Base-by-base conservation (phyloP, 1,140 invertebrate species). In the Parapsyche elsis region DNA sequence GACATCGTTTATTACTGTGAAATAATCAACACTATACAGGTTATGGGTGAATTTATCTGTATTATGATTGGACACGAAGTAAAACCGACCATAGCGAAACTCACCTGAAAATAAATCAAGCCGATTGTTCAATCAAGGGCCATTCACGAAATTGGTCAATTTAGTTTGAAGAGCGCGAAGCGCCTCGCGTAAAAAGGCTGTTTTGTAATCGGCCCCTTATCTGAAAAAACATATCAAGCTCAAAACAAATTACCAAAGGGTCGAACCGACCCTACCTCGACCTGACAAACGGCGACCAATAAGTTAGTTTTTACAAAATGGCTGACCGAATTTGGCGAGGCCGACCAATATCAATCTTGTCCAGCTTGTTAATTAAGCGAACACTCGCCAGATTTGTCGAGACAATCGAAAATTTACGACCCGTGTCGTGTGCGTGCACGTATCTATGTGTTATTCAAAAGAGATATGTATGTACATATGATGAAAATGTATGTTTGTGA, bases 311-410 rank as follows among this genome's bases (percentile, higher is more conserved):
- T 61, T 61, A 16, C 30, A 38, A 38, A 38, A 38, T 38, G 30
- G 30, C 30, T 7, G 30, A 38, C 30, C 30, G 30, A 38, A 38
- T 61, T 61, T 21, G n/a, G 2, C 21, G 59, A 10, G 21, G 14
- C 2, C n/a, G 2, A 5, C 21, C 9, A 4, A 19, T 23, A 67
- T 67, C 64, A 24, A 26, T 67, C 64, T 67, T 67, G 19, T 24
- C 23, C 10, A 23, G 64, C 21, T 9, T 61, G 24, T 67, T 26
- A 67, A 67, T 67, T 67, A 24, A 67, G 64, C 23, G 64, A 67
- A 38, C 30, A 38, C 30, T 38, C 30, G 30, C 30, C 30, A 38
- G 30, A 67, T 26, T 67, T 12, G 9, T 12, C 49, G 49, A 53
- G 12, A 53, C 49, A 53, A 53, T 16, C 49, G 49, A 53, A 53